These are phyloP conservation scores for Aldrovandia affinis DNA, from an alignment of 2,797 vertebrate species.

Conservation along the genomic window DNA sequence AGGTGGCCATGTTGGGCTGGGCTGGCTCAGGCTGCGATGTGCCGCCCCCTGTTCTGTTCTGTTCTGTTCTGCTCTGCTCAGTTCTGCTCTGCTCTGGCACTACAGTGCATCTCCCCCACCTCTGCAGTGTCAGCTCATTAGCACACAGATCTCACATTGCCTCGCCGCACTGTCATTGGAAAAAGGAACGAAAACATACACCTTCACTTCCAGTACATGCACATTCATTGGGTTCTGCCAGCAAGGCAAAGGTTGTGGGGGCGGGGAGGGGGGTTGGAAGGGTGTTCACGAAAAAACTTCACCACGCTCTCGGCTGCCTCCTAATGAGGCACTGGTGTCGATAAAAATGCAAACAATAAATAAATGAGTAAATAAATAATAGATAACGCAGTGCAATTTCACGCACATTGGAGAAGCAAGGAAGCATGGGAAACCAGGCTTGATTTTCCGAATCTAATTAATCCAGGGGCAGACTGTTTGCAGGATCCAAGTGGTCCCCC, in stretches of 20 bases:
- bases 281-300: conserved; percentile 55
- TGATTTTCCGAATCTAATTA: conserved; percentile 76
- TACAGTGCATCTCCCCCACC: conserved; percentile 82
- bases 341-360: conserved; percentile 71
- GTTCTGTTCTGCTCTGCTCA: conserved; percentile 59
- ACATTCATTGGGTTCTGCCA: conserved; percentile 73
- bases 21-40: conserved; percentile 53
- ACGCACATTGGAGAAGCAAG: conserved; percentile 73
- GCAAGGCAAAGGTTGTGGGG: conserved; percentile 68
- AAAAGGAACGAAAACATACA: conserved; percentile 81
- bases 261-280: conserved; percentile 41
- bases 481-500: conserved; percentile 61
- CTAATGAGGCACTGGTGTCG: conserved; percentile 64
- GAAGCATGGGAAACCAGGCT: conserved; percentile 59
- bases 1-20: conserved; percentile 53
- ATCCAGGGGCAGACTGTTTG: conserved; percentile 71
- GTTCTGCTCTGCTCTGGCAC: conserved; percentile 78
- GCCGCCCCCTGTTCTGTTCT: conserved; percentile 53
- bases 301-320: conserved; percentile 4
- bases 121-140: conserved; percentile 99
- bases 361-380: conserved; percentile 74
- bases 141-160: conserved; percentile 96
- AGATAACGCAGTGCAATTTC: conserved; percentile 73
- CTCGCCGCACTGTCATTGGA: conserved; percentile 91
- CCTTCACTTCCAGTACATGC: conserved; percentile 81